Base-by-base conservation (phyloP, 2,797 vertebrate genomes). In the Silurus aristotelis region DNA sequence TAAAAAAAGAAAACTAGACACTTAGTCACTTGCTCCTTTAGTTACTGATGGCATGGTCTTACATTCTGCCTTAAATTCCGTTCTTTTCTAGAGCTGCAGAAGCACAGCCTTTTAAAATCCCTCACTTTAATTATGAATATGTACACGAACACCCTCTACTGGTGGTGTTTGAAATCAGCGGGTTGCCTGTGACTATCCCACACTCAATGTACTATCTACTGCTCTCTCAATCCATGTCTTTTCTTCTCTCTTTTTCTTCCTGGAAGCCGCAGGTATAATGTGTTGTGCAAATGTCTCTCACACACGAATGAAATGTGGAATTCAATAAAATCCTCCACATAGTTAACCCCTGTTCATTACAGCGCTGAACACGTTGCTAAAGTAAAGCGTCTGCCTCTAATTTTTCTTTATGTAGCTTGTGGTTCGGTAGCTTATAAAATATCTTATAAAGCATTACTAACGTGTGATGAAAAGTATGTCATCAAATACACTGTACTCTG, bases 181-280 rank as follows among this genome's bases (percentile, higher is more conserved):
- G 68, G 84, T 80, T 80, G 90, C 82, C 56, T 83, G n/a, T 80
- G 64, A 90, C 83, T 86, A 86, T 88, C 89, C 90, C 89, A 78
- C 52, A 63, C 38, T 88, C 19, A 84, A 66, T 87, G 38, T 93
- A 87, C 87, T 90, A 90, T 91, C 89, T 91, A 84, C 91, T 93
- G 90, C 86, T 93, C 90, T 90, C 91, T 94, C 89, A 92, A 94
- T 93, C 93, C 91, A 93, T 92, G 90, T 95, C 81, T 95, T 92
- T 94, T 92, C 92, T 94, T 95, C 93, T 95, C 93, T 95, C 94
- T 95, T 91, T 93, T 91, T 94, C 94, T 94, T 90, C 92, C 92
- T 95, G 94, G 93, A 96, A 96, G 94, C 95, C 89, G 92, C 95
- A 95, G 94, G 94, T 96, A 95, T 93, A 94, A 91, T 93, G 92